These are phyloP conservation scores for Casuarius casuarius DNA, from an alignment of 2,113 vertebrate species.

Conservation along the genomic window DNA sequence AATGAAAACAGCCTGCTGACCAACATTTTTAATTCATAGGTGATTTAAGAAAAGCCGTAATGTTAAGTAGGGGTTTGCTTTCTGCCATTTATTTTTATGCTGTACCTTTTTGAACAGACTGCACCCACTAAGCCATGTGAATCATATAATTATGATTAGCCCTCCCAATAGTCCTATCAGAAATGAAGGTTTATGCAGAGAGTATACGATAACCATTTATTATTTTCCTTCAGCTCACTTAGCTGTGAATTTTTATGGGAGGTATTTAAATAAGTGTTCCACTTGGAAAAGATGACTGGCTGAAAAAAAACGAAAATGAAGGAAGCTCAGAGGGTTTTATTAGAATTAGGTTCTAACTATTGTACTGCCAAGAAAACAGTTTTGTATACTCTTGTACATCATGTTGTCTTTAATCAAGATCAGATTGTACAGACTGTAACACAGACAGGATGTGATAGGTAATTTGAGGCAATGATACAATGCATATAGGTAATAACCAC, in stretches of 20 bases:
- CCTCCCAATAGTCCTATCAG: conserved; percentile 5
- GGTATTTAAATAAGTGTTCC: conserved; percentile 43
- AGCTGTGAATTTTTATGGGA: conserved; percentile 43
- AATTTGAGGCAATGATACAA: not conserved
- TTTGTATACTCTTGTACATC: not conserved
- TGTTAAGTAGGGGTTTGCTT: not conserved
- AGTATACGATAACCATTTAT: conserved; percentile 15
- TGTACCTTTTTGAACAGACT: not conserved
- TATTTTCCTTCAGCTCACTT: conserved; percentile 45
- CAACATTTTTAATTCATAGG: not conserved
- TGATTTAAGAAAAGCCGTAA: not conserved
- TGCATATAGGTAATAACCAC: not conserved
- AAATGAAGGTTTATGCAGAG: conserved; percentile 14
- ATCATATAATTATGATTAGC: not conserved
- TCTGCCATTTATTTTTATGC: not conserved
- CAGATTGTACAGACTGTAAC: not conserved
- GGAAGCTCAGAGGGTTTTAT: conserved; percentile 12
- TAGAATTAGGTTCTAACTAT: not conserved
- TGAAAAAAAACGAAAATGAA: not conserved
- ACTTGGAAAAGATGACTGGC: not conserved
- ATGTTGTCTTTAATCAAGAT: conserved; percentile 15
- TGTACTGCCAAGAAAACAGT: not conserved
- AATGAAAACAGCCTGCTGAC: not conserved
- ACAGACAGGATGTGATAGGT: not conserved
- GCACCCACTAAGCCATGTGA: not conserved